Conservation (phyloP, 2,797 vertebrate species). For the Anomalospiza imberbis region DNA sequence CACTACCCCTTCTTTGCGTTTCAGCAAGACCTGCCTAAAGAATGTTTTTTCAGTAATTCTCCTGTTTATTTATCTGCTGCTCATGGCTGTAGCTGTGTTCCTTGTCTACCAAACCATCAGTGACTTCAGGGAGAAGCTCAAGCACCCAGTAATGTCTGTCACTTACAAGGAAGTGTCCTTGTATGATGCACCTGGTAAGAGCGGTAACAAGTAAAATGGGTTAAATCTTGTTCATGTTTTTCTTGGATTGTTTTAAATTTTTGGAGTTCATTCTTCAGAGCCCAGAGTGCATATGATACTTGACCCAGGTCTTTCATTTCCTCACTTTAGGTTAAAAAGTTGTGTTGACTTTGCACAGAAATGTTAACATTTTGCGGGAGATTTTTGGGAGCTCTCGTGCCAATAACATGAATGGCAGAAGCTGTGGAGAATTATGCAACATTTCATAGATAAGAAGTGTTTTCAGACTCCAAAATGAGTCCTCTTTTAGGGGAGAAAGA, state of each 20-base stretch:
- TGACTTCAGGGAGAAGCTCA: constrained; percentile 91
- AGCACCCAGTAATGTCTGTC: constrained; percentile 95
- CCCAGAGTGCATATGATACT: background rate
- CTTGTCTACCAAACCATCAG: constrained; percentile 95
- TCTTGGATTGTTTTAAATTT: background rate
- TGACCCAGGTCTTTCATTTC: background rate
- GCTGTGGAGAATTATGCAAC: background rate
- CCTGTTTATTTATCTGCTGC: constrained; percentile 90
- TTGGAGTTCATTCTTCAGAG: background rate
- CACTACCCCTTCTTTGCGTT: constrained; percentile 68
- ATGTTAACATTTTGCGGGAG: rapidly evolving
- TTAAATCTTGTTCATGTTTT: background rate
- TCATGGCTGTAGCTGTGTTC: constrained; percentile 90
- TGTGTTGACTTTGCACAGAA: background rate
- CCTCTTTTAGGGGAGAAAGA: background rate
- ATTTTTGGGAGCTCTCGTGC: background rate
- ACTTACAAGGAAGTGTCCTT: constrained; percentile 90
- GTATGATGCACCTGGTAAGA: constrained; percentile 88
- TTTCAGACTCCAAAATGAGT: background rate
- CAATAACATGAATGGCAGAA: background rate
- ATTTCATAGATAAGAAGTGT: background rate
- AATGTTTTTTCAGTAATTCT: constrained; percentile 91
- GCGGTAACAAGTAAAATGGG: background rate
- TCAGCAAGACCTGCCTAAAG: constrained; percentile 92
- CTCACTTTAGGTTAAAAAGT: background rate